Conservation (phyloP, 2,113 vertebrate species). For the Callocephalon fimbriatum region DNA sequence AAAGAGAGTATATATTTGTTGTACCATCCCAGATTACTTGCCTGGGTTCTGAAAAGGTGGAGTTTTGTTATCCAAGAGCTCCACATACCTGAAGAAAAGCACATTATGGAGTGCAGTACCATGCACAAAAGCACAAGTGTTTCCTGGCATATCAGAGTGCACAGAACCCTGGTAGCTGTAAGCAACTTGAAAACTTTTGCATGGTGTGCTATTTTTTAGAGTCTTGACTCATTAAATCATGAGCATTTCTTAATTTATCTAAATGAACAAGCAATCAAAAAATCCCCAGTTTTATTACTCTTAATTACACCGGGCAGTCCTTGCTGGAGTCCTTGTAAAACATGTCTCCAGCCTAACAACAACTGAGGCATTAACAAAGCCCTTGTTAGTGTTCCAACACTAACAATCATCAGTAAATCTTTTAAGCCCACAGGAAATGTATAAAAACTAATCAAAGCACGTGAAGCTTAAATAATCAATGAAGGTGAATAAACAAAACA, state of each 20-base stretch:
- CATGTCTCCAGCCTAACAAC: neutral
- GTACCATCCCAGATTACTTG: neutral
- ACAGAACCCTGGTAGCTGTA: neutral
- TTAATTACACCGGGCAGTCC: neutral
- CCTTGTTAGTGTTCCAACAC: neutral
- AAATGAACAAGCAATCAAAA: neutral
- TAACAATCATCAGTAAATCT: neutral
- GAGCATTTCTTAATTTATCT: neutral
- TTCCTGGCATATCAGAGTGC: neutral
- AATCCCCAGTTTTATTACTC: fast-evolving
- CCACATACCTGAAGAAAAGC: neutral
- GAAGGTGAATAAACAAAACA: neutral
- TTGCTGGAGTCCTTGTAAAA: neutral
- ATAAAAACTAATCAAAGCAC: neutral
- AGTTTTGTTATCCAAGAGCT: neutral
- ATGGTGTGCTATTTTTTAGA: neutral
- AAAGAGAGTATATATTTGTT: neutral
- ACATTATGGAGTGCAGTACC: neutral
- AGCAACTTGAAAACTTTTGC: neutral
- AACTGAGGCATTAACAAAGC: neutral
- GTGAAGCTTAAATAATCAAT: neutral
- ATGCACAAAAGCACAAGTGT: neutral
- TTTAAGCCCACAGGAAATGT: neutral
- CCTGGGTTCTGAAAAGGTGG: neutral
- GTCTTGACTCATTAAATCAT: neutral